Evolutionary conservation across 1,140 invertebrate genomes (phyloP).

Genomic region (Brachionus manjavacas): DNA sequence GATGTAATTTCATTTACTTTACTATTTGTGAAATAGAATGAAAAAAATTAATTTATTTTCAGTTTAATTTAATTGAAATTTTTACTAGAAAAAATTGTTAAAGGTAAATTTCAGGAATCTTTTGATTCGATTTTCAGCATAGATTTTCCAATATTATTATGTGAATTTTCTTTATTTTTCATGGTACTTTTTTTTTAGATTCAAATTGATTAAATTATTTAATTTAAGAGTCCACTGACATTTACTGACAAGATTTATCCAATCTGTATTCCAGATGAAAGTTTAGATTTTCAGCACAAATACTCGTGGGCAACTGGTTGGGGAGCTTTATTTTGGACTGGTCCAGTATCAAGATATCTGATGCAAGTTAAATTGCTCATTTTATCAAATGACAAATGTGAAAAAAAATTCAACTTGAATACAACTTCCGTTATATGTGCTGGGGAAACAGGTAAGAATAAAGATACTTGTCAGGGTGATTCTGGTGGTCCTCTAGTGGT

Average conservation of each 20-base stretch:
- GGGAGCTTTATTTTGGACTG: not conserved
- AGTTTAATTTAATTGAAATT: no score
- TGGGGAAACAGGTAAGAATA: not conserved
- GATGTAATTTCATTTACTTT: not conserved
- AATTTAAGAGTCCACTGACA: not conserved
- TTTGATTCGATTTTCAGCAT: no score
- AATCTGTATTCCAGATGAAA: not conserved
- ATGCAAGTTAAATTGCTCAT: constrained; percentile 22
- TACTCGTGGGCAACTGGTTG: constrained; percentile 8
- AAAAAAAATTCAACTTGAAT: not conserved
- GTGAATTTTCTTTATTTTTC: no score
- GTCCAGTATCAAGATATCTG: not conserved
- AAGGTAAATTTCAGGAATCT: no score
- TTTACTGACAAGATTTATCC: not conserved
- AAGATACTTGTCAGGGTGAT: constrained; percentile 41
- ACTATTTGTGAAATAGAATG: no score
- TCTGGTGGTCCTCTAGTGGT: constrained; percentile 15
- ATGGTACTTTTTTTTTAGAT: no score
- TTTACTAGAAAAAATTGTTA: no score
- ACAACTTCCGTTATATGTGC: not conserved
- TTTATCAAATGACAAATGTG: not conserved
- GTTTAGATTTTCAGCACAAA: not conserved
- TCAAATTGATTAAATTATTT: no score
- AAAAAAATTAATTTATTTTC: no score
- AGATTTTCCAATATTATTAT: no score